Percentiles rank a stretch among this genome's conserved stretches.
Conservation (phyloP, 2,113 vertebrate species). For the Pituophis catenifer region DNA sequence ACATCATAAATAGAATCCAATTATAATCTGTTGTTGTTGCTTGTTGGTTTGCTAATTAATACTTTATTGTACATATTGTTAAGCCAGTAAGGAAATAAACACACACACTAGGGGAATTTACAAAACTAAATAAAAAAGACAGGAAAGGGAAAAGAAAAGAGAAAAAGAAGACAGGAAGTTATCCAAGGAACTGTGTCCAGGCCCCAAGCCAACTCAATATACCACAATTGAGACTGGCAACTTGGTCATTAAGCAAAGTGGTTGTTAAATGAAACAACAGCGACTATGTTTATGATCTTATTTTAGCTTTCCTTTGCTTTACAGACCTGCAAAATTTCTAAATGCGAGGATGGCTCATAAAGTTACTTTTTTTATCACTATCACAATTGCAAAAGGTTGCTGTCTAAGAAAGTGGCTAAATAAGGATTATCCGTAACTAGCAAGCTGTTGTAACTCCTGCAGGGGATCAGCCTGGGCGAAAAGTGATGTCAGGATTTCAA, state of each 20-base stretch:
- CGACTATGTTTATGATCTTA: neutral
- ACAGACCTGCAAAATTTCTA: neutral
- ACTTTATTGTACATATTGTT: neutral
- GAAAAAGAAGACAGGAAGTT: neutral
- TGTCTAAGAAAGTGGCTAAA: neutral
- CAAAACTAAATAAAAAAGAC: neutral
- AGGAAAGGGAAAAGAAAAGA: neutral
- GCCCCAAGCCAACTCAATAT: neutral
- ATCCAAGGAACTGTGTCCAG: neutral
- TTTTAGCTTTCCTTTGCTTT: neutral
- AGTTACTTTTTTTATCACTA: neutral
- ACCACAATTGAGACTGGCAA: neutral
- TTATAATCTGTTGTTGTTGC: neutral
- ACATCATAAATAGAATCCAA: neutral
- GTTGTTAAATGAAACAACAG: neutral
- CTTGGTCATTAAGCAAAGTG: neutral
- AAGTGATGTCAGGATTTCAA: neutral
- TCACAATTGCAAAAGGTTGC: neutral
- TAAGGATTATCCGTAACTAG: neutral
- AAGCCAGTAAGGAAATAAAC: neutral
- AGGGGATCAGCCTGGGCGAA: neutral
- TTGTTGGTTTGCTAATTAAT: neutral
- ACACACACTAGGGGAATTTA: neutral
- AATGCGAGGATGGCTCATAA: neutral
- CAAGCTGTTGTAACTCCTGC: neutral